phyloP scores from a whole-genome alignment of 2,888 invertebrate species.

The Synanthedon vespiformis region DNA sequence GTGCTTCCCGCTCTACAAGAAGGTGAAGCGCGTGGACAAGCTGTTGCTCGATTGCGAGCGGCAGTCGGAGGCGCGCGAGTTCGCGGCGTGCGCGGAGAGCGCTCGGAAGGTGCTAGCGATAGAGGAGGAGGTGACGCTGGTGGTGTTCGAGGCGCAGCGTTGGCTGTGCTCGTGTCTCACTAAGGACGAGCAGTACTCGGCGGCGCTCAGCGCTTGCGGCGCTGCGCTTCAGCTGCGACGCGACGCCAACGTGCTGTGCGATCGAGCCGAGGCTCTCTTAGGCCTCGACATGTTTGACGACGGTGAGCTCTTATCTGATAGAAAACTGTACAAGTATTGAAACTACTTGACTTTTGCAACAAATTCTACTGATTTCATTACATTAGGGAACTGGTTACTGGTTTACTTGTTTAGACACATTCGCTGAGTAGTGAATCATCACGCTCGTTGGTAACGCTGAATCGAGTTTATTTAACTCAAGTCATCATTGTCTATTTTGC shows the following conservation, averaged over 20 bases:
- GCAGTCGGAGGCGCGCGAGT: conserved; percentile 73
- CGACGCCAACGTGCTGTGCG: conserved; percentile 85
- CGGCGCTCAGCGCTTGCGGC: conserved; percentile 83
- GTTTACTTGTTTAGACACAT: conserved; percentile 47
- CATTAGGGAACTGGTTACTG: conserved; percentile 68
- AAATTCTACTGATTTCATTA: neutral
- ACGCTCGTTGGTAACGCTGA: too few species aligned
- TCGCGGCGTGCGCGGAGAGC: conserved; percentile 74
- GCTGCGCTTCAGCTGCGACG: conserved; percentile 81
- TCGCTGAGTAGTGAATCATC: too few species aligned
- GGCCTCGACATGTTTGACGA: conserved; percentile 92
- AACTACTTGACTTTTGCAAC: too few species aligned
- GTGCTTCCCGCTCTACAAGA: conserved; percentile 97
- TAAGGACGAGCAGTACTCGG: conserved; percentile 75
- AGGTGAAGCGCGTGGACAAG: conserved; percentile 92
- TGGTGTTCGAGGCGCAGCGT: conserved; percentile 80
- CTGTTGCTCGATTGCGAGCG: conserved; percentile 75
- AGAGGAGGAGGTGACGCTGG: conserved; percentile 78
- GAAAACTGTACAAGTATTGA: too few species aligned
- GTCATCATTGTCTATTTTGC: conserved; percentile 13
- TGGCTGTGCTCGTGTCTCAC: conserved; percentile 85
- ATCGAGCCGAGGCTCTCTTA: conserved; percentile 92
- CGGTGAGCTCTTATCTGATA: conserved; percentile 50
- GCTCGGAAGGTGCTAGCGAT: conserved; percentile 76
- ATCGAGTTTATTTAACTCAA: too few species aligned